A percentile compares a stretch with the other conserved stretches of the same genome.
Evolutionary conservation across 37 sponge, comb jelly and placozoan species (phyloP).

Genomic region (Geodia barretti): DNA sequence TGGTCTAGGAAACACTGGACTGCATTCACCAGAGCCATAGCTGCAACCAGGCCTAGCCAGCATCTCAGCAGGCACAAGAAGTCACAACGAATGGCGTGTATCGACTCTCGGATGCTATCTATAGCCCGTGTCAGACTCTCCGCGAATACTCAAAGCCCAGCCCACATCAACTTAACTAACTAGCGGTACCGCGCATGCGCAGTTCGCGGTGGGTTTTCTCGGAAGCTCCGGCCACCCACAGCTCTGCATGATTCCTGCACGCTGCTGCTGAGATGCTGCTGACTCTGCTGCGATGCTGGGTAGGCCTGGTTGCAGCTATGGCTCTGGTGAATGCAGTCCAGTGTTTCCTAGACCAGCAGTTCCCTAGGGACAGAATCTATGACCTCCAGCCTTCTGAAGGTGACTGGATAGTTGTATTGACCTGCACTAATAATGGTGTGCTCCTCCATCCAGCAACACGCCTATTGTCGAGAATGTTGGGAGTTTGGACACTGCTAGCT

Average conservation of each 20-base stretch:
- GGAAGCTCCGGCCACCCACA: background rate
- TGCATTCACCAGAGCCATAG: slow-evolving; percentile 38
- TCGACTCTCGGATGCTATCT: too few species aligned
- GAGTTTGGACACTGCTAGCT: slow-evolving; percentile 65
- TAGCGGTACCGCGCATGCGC: background rate
- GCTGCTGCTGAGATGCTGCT: background rate
- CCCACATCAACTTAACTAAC: background rate
- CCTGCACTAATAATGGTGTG: too few species aligned
- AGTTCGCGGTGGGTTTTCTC: background rate
- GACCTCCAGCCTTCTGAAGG: slow-evolving; percentile 41
- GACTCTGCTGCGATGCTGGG: slow-evolving; percentile 38
- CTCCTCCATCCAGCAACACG: slow-evolving; percentile 34
- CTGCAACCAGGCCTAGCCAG: slow-evolving; percentile 60
- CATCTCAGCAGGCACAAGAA: slow-evolving; percentile 16
- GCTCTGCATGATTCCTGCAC: background rate
- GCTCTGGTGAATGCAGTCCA: slow-evolving; percentile 36
- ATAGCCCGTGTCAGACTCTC: too few species aligned
- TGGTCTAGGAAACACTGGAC: too few species aligned
- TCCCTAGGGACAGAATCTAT: slow-evolving; percentile 16
- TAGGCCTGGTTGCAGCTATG: slow-evolving; percentile 46
- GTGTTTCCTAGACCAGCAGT: slow-evolving; percentile 18
- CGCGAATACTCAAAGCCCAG: background rate
- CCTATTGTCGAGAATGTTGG: slow-evolving; percentile 57
- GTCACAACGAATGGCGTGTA: too few species aligned
- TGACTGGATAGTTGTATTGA: background rate